Evolutionary conservation across 2,888 invertebrate genomes (phyloP).

Genomic region (Ormyrus thymus): DNA sequence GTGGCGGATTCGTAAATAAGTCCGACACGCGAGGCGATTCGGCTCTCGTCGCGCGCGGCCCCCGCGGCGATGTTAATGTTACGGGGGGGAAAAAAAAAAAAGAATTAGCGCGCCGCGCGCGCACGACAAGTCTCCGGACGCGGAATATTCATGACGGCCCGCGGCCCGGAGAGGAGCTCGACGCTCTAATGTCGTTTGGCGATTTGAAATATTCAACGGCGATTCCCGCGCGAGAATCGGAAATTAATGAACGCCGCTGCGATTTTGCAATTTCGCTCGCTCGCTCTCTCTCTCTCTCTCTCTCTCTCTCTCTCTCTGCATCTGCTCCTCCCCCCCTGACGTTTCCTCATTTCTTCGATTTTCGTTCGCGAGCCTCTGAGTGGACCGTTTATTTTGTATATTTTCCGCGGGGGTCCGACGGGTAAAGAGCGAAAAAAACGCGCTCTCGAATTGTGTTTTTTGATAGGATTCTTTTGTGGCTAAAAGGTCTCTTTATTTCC

Average conservation of each 20-base stretch:
- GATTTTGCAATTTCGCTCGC: slow-evolving; percentile 30
- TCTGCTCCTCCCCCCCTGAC: too few relatives aligned
- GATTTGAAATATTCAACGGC: slow-evolving; percentile 53
- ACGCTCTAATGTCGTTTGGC: slow-evolving; percentile 45
- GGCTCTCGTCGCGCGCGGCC: background rate
- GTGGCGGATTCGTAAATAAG: slow-evolving; percentile 40
- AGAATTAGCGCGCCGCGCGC: slow-evolving; percentile 26
- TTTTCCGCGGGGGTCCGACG: background rate
- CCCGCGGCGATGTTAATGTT: slow-evolving; percentile 40
- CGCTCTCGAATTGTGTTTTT: slow-evolving; percentile 25
- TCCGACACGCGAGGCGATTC: background rate
- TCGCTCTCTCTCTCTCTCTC: background rate
- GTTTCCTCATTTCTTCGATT: slow-evolving; percentile 22
- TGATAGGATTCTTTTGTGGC: slow-evolving; percentile 41
- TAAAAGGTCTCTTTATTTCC: slow-evolving; percentile 39
- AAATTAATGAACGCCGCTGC: slow-evolving; percentile 22
- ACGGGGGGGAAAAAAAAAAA: too few relatives aligned
- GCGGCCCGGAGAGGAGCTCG: slow-evolving; percentile 12
- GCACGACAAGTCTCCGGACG: background rate
- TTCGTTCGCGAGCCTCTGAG: slow-evolving; percentile 10
- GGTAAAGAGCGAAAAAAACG: background rate
- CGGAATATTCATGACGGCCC: slow-evolving; percentile 52
- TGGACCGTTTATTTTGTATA: background rate
- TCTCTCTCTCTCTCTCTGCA: background rate
- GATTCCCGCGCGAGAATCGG: slow-evolving; percentile 25